A percentile compares a stretch with the other conserved stretches of the same genome.
Evolutionary conservation across 2,888 invertebrate species (phyloP).

Genomic region (Heliconius cydno): DNA sequence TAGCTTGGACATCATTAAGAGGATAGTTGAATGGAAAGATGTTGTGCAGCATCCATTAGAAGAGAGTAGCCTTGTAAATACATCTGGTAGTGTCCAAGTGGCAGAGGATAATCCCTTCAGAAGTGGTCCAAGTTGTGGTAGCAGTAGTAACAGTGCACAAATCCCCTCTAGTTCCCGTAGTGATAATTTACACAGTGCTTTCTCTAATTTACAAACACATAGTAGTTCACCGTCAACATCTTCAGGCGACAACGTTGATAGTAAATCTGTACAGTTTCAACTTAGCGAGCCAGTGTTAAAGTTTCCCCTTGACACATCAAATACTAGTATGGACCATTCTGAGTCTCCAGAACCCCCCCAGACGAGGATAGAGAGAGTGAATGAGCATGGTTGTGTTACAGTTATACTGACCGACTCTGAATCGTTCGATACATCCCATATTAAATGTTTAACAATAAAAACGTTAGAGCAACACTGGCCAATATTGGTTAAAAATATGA

Average conservation of each 20-base stretch:
- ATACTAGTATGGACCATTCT: conserved; percentile 61
- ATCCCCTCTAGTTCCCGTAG: conserved; percentile 61
- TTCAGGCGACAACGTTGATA: conserved; percentile 56
- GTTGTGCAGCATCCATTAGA: conserved; percentile 91
- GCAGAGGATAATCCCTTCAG: conserved; percentile 77
- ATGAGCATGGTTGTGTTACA: conserved; percentile 83
- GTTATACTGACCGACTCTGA: conserved; percentile 89
- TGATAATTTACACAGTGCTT: conserved; percentile 72
- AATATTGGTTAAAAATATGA: conserved; percentile 88
- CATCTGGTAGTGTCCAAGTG: conserved; percentile 66
- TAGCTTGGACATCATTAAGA: conserved; percentile 92
- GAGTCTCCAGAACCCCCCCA: conserved; percentile 67
- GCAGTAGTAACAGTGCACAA: conserved; percentile 55
- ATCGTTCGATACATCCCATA: conserved; percentile 92
- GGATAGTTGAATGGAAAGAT: conserved; percentile 95
- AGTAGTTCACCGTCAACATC: conserved; percentile 70
- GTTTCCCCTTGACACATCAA: conserved; percentile 59
- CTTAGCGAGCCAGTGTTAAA: conserved; percentile 75
- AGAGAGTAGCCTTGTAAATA: conserved; percentile 82
- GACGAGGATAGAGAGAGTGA: conserved; percentile 72
- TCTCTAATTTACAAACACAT: conserved; percentile 78
- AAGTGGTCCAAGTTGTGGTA: conserved; percentile 67
- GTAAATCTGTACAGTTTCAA: conserved; percentile 63
- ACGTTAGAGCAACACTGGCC: conserved; percentile 94
- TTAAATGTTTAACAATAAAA: conserved; percentile 93